Percentiles rank a stretch among this genome's conserved stretches.
These are phyloP conservation scores for Rhinichthys klamathensis DNA, from an alignment of 2,113 vertebrate species.

Conservation along the genomic window DNA sequence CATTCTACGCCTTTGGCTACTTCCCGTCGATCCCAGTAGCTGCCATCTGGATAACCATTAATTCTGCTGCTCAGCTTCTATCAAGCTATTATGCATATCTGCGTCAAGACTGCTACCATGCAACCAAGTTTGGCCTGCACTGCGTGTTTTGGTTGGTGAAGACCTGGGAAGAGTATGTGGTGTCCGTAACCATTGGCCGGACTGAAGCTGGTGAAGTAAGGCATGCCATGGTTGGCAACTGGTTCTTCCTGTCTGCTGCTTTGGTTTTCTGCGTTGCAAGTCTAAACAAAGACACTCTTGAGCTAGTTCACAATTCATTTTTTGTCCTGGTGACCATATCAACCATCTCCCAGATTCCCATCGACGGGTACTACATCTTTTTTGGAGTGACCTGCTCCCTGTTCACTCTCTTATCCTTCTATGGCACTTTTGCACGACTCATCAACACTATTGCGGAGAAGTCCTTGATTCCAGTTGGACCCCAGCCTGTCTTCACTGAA, in stretches of 20 bases:
- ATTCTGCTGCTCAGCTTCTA: conserved; percentile 79
- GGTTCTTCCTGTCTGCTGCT: conserved; percentile 82
- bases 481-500: conserved; percentile 73
- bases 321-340: conserved; percentile 80
- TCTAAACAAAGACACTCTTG: conserved; percentile 80
- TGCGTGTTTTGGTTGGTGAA: conserved; percentile 84
- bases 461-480: conserved; percentile 79
- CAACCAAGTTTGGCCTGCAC: conserved; percentile 84
- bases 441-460: conserved; percentile 90
- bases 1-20: conserved; percentile 86
- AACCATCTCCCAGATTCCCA: conserved; percentile 81
- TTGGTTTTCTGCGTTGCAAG: conserved; percentile 78
- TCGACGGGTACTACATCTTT: conserved; percentile 72
- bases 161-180: conserved; percentile 85
- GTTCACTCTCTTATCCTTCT: conserved; percentile 76
- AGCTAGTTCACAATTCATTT: conserved; percentile 80
- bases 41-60: conserved; percentile 82
- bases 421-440: conserved; percentile 82
- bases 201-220: conserved; percentile 63
- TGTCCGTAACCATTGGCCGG: conserved; percentile 62
- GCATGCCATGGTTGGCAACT: conserved; percentile 80
- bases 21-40: conserved; percentile 76
- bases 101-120: conserved; percentile 81
- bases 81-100: conserved; percentile 86
- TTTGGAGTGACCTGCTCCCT: conserved; percentile 82